Percentiles rank a stretch among this genome's conserved stretches.
Conservation (phyloP, 1,140 invertebrate genomes). For the Caenorhabditis remanei region DNA sequence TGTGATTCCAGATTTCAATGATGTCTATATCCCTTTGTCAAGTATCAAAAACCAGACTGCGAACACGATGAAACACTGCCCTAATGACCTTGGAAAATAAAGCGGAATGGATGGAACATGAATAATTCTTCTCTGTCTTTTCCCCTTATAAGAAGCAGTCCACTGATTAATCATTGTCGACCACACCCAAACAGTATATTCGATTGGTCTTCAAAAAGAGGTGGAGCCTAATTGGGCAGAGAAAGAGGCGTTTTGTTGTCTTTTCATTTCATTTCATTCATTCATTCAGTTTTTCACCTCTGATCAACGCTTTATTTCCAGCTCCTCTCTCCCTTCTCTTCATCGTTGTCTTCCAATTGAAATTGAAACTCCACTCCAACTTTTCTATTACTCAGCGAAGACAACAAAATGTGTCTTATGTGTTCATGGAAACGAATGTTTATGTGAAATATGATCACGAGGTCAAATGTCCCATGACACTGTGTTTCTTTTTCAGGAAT, state of each 20-base stretch:
- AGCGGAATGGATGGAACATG: slow-evolving; percentile 1
- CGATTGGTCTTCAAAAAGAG: slow-evolving; percentile 29
- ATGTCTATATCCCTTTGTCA: not conserved
- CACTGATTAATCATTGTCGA: slow-evolving; percentile 50
- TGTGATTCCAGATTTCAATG: not conserved
- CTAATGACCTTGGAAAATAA: slow-evolving; percentile 37
- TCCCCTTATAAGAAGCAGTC: not conserved
- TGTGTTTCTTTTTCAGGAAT: not conserved
- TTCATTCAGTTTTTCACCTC: slow-evolving; percentile 13
- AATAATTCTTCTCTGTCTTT: not conserved
- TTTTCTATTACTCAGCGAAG: not conserved
- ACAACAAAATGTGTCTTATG: not conserved
- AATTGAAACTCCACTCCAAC: slow-evolving; percentile 7
- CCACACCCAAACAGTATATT: slow-evolving; percentile 52
- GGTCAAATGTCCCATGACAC: slow-evolving; percentile 35
- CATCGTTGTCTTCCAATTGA: not conserved
- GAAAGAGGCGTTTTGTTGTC: slow-evolving; percentile 17
- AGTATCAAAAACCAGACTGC: not conserved
- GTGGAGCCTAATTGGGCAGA: slow-evolving; percentile 37
- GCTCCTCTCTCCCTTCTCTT: not conserved
- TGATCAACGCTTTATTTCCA: not conserved
- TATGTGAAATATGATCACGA: slow-evolving; percentile 40
- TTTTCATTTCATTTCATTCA: slow-evolving; percentile 14
- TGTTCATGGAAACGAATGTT: slow-evolving; percentile 40
- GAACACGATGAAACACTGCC: slow-evolving; percentile 53